Base-by-base conservation (phyloP, 2,797 vertebrate genomes). In the Arrhamphus sclerolepis region DNA sequence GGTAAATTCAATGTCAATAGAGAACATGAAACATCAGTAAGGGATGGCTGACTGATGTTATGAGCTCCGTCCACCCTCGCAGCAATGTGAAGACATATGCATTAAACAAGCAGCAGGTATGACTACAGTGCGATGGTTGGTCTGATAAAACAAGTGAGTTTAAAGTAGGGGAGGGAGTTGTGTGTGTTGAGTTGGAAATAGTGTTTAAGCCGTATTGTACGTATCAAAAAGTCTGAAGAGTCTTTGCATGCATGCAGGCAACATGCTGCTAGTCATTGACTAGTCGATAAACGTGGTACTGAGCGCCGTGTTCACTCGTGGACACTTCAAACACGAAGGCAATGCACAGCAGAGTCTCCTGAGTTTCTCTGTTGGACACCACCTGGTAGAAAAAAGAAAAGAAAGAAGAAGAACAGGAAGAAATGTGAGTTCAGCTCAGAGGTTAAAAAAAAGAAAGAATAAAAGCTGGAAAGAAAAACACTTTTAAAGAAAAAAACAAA, bases 311-410 rank as follows among this genome's bases (percentile, higher is more conserved):
- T 82, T 98, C 96, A 0, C 96, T 98, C 55, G 95, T 96, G 68
- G 96, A 98, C 70, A 97, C 96, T 87, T 98, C 95, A 6, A 98
- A 98, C 75, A 98, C 96, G 18, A 98, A 98, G 66, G 96, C 96
- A 34, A 98, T 96, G 90, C 96, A 97, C 42, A 98, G 94, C 88
- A 98, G 86, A 79, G 96, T 98, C 90, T 98, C 96, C 91, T 97
- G 96, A 72, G 96, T 97, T 87, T 98, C 96, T 88, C 96, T 93
- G 92, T 96, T 96, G 0, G 96, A 97, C 84, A 98, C 95, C 83
- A 97, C 96, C 96, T 98, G n/a, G 28, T 13, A 74, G 14, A 38
- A 31, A 50, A 60, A 57, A 74, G 14, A 38, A 31, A 50, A 60
- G 57, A 73, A 19, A 41, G 26, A 17, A 17, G 54, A 50, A 49